Conservation (phyloP, 2,113 vertebrate genomes). For the Oenanthe melanoleuca region DNA sequence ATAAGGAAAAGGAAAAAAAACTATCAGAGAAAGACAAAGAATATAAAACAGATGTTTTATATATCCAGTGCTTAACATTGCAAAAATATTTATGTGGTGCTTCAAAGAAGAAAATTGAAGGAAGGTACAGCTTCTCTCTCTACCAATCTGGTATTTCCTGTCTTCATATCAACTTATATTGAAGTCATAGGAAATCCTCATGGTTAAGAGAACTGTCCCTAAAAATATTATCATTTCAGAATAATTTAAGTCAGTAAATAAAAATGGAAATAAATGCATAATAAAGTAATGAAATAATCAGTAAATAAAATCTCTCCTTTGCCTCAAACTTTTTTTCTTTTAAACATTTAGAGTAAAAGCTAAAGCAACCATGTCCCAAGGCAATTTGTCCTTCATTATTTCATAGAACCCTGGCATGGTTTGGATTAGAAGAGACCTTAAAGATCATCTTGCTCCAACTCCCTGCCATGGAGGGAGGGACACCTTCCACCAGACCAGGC, state of each 20-base stretch:
- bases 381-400: neutral
- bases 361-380: neutral
- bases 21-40: neutral
- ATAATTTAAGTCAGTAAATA: neutral
- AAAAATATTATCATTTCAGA: neutral
- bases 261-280: neutral
- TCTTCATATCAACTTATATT: neutral
- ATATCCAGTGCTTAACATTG: neutral
- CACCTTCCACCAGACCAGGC: neutral
- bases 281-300: neutral
- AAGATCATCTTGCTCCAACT: neutral
- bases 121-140: neutral
- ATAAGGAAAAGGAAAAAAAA: slow-evolving; percentile 5
- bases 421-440: neutral
- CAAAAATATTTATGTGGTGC: neutral
- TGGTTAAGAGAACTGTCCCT: neutral
- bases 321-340: neutral
- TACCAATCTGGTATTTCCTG: neutral
- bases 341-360: neutral
- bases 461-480: neutral
- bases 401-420: neutral
- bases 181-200: neutral
- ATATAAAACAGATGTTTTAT: neutral
- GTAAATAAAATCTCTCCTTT: neutral
- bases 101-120: neutral